A percentile compares a stretch with the other conserved stretches of the same genome.
These are phyloP conservation scores for Amphiprion percula DNA, from an alignment of 2,113 vertebrate genomes.

Conservation along the genomic window DNA sequence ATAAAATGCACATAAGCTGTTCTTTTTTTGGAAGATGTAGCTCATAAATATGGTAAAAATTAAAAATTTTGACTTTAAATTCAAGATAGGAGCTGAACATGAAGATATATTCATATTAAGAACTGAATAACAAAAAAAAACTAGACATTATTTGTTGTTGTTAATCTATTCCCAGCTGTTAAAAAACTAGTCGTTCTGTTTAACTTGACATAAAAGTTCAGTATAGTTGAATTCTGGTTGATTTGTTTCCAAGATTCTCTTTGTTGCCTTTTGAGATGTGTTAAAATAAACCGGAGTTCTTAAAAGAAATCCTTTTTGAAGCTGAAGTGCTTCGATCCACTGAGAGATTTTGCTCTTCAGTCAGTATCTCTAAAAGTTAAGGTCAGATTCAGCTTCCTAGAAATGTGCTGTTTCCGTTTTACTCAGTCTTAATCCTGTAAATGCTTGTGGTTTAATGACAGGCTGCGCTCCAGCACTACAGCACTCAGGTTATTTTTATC, in stretches of 20 bases:
- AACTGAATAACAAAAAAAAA: neutral
- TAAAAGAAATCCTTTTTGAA: neutral
- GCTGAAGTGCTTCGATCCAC: neutral
- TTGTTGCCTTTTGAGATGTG: neutral
- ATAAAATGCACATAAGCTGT: neutral
- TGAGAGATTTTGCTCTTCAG: neutral
- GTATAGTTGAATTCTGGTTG: neutral
- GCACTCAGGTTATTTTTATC: slow-evolving; percentile 30
- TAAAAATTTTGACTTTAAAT: neutral
- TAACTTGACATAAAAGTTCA: neutral
- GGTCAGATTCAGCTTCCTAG: neutral
- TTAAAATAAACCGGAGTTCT: neutral
- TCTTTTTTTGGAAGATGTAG: neutral
- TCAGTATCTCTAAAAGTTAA: neutral
- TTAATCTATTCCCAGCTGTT: neutral
- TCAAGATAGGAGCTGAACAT: too few species aligned
- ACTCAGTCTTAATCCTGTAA: neutral
- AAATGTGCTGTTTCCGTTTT: neutral
- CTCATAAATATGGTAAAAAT: neutral
- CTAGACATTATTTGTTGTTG: neutral
- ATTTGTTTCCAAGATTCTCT: neutral
- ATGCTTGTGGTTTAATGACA: neutral
- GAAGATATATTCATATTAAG: neutral
- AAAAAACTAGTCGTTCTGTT: neutral
- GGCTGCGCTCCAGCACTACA: neutral